Evolutionary conservation across 2,888 invertebrate genomes (phyloP), one percentile per base, ranked within the genome.

Genomic region (Slavum lentiscoides): DNA sequence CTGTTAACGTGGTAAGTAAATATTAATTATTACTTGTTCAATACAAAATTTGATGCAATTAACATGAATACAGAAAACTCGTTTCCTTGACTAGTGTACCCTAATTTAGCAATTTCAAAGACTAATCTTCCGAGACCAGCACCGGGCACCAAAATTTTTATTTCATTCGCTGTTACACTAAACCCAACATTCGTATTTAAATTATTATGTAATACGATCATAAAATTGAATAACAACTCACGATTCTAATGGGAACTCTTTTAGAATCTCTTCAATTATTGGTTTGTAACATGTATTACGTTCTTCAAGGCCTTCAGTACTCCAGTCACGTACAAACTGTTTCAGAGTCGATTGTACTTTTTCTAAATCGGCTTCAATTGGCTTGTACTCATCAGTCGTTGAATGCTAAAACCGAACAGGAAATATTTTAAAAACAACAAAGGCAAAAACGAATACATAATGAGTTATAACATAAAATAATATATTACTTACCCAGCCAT

Each of bases 11-110:
- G 43, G 5, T 53, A 58, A 23, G 2, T 23, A 66, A 43, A 64
- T 72, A 30, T 55, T 43, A 19, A 77, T 23, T 68, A 86, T 86
- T 87, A 96, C 88, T 92, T 91, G 88, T 99, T 99, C 67, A 99
- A 88, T 82, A 99, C 92, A 87, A 97, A 98, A 88, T 97, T 95
- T 67, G 98, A 97, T 0, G 96, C 94, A 84, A 98, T 94, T 72
- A 99, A 88, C 98, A 99, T 99, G 87, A 96, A 98, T 61, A 98
- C 90, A 49, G 96, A 97, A 88, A 97, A 98, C 88, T 99, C 99
- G 86, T 99, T 99, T 83, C 98, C 99, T 87, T 98, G 96, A 85
- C 97, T 98, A 15, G 90, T 90, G 88, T 93, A 99, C 1, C 98
- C 98, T 23, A 91, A 89, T 81, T 90, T 90, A 0, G 98, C 97